Base-by-base conservation (phyloP, 1,140 invertebrate genomes). In the Zaprionus nigranus region DNA sequence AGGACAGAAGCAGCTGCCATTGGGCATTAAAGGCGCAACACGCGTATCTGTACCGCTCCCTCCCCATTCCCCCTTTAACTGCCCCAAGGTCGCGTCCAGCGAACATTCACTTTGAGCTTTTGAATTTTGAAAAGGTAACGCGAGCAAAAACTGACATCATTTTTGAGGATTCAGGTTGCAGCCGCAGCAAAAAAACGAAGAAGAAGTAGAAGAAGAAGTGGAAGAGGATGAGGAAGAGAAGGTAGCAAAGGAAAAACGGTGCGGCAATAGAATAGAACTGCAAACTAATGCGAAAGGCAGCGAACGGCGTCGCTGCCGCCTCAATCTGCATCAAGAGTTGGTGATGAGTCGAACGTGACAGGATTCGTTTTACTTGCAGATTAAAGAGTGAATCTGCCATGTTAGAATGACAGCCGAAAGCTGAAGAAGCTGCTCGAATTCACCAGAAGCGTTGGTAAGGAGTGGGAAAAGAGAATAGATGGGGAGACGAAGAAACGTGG, bases 351-450 rank as follows among this genome's bases (percentile, higher is more conserved):
- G 64, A 53, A 85, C 74, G 76, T 82, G 82, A 20, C 38, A 46
- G 63, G 78, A 60, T 75, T 66, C 67, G 73, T 78, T 87, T 87
- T 94, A 98, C 98, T 98, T 95, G 99, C 98, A 99, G 94, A 94
- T 99, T 99, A 93, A 98, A 99, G 94, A 98, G 97, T 46, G 98
- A 97, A 93, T 99, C 98, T 58, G 98, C 98, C 98, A 98, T 98
- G 93, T 98, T 98, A 67, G 96, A 96, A 91, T 97, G 95, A 94
- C 97, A 95, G 68, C 95, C 95, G 26, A 51, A 24, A 20, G 17
- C 46, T 51, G 46, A 24, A 22, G 22, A 51, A 24, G 46, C 46
- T 51, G 46, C 46, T 51, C 46, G 6, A 51, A 51, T 24, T 51
- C 7, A 7, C 40, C 38, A n/a, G 6, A 40, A 40, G 38, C 15